Percentiles rank a stretch among this genome's conserved stretches.
Evolutionary conservation across 2,113 vertebrate species (phyloP).

Genomic region (Spea multiplicata): DNA sequence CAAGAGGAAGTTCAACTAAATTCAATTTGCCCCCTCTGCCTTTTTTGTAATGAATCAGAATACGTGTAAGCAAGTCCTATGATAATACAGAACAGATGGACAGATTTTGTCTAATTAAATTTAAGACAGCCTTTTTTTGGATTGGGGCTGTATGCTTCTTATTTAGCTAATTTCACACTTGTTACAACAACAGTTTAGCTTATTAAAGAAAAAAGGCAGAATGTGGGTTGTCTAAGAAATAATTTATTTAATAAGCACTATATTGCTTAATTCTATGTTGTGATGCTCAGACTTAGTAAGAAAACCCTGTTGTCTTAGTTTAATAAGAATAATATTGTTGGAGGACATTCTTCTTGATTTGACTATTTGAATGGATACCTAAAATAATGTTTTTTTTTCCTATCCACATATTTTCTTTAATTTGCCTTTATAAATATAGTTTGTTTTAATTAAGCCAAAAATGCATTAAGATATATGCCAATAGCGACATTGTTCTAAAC

Average conservation of each 20-base stretch:
- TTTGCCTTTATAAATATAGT: too few species aligned
- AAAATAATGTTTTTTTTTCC: too few species aligned
- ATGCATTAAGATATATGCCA: too few species aligned
- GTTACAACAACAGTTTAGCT: conserved; percentile 61
- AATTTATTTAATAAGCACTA: not conserved
- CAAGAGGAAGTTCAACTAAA: conserved; percentile 71
- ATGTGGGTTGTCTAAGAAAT: not conserved
- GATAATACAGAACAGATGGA: conserved; percentile 79
- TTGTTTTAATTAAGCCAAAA: too few species aligned
- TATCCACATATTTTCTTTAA: too few species aligned
- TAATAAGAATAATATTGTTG: too few species aligned
- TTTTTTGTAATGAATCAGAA: conserved; percentile 69
- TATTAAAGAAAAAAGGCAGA: conserved; percentile 45
- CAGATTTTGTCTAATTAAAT: conserved; percentile 77
- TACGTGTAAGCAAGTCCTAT: conserved; percentile 64
- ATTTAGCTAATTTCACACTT: conserved; percentile 76
- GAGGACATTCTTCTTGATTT: too few species aligned
- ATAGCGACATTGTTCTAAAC: too few species aligned
- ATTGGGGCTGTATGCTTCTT: conserved; percentile 57
- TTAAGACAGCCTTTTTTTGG: conserved; percentile 62
- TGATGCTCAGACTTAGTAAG: not conserved
- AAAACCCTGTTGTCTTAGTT: not conserved
- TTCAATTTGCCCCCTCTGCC: conserved; percentile 74
- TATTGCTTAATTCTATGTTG: not conserved
- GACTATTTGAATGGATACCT: too few species aligned